Evolutionary conservation across 2,888 invertebrate species (phyloP), one percentile per base, ranked within the genome.

Genomic region (Chalcis sispes): DNA sequence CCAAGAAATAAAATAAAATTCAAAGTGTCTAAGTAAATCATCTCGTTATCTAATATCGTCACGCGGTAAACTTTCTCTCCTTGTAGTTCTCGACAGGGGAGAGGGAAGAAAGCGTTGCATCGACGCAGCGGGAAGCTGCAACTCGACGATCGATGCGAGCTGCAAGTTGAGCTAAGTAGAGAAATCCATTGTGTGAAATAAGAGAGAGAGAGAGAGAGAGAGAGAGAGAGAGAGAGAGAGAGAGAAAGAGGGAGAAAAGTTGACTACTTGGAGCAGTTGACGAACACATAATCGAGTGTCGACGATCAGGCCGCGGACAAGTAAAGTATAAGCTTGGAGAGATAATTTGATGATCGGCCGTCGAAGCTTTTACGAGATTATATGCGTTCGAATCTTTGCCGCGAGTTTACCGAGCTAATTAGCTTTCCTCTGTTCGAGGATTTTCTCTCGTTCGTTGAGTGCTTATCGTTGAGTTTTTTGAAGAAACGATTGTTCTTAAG

Each of bases 31-130:
- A 48, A 46, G 58, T 58, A 36, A 65, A 58, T 72, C 50, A 65
- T 50, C 36, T 64, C 58, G 48, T 58, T 65, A 65, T 72, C 56
- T 58, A 64, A 71, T 62, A 71, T 62, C 61, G 52, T 62, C 59
- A 32, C 32, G 56, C 56, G 48, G 20, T 15, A 20, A 32, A 32
- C 32, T 32, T 32, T 32, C 32, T n/a, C n/a, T n/a, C n/a, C n/a
- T n/a, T n/a, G n/a, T n/a, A n/a, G n/a, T n/a, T n/a, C n/a, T 25
- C 27, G 29, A 10, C 2, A 1, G 18, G 18, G 10, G 46, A 23
- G 25, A 18, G 36, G 20, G 36, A 32, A 23, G 23, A 36, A n/a
- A n/a, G n/a, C n/a, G n/a, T n/a, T n/a, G n/a, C n/a, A n/a, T n/a
- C n/a, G n/a, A n/a, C 32, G 23, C 32, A 36, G 4, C 4, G 36